Percentiles rank a stretch among this genome's conserved stretches.
phyloP scores from a whole-genome alignment of 2,797 vertebrate species.

The Morelia viridis region DNA sequence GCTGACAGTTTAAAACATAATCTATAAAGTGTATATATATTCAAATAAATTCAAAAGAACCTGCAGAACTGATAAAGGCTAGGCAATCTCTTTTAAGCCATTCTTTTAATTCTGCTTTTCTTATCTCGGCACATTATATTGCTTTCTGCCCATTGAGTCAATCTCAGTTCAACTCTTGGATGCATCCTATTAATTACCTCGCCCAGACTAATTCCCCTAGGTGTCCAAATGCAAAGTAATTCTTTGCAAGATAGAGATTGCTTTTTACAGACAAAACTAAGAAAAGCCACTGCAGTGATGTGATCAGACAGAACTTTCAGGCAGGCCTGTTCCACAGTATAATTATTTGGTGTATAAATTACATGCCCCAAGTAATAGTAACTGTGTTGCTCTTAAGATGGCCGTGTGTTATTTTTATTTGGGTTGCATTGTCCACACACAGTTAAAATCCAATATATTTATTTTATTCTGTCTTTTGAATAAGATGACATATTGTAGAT shows the following conservation, averaged over 20 bases:
- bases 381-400: neutral
- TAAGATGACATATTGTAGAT: neutral
- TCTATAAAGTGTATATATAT: constrained; percentile 51
- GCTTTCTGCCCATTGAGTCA: constrained; percentile 53
- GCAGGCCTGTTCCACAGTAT: constrained; percentile 32
- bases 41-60: constrained; percentile 58
- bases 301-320: constrained; percentile 45
- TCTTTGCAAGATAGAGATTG: constrained; percentile 60
- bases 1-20: constrained; percentile 43
- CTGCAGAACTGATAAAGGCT: constrained; percentile 56
- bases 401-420: neutral
- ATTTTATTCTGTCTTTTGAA: neutral
- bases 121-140: constrained; percentile 59
- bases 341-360: constrained; percentile 46
- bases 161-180: constrained; percentile 58
- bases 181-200: constrained; percentile 66
- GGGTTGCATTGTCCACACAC: neutral
- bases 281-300: constrained; percentile 47
- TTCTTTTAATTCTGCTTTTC: constrained; percentile 54
- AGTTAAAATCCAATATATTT: neutral
- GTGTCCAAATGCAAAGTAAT: constrained; percentile 67
- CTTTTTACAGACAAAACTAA: constrained; percentile 52
- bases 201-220: constrained; percentile 58
- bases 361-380: neutral
- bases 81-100: constrained; percentile 9